phyloP scores from a whole-genome alignment of 2,113 vertebrate species.

The Oceanites oceanicus region DNA sequence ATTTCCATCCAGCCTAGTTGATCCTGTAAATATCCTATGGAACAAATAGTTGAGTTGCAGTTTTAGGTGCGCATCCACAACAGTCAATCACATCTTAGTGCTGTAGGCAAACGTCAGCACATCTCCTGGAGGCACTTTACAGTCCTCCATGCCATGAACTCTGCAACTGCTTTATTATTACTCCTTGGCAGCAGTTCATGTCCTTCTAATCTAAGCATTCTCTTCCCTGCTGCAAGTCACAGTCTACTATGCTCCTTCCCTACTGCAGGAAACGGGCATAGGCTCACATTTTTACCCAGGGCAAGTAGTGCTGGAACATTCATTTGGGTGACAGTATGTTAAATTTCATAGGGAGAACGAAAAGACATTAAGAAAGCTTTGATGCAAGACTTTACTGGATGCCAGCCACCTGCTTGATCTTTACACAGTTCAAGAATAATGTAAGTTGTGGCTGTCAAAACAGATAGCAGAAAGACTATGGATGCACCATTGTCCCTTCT shows the following conservation, averaged over 20 bases:
- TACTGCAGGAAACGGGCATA: not conserved
- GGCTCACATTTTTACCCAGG: not conserved
- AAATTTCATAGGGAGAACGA: not conserved
- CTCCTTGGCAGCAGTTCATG: not conserved
- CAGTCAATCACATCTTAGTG: not conserved
- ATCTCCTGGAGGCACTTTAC: not conserved
- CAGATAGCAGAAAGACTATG: not conserved
- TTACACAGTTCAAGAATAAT: not conserved
- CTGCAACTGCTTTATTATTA: not conserved
- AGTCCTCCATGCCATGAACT: not conserved
- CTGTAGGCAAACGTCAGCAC: not conserved
- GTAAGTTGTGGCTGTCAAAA: not conserved
- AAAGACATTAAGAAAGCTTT: not conserved
- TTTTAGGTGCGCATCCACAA: not conserved
- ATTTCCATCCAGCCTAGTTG: conserved; percentile 93
- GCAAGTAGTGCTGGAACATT: not conserved
- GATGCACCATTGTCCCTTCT: not conserved
- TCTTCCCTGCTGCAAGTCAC: not conserved
- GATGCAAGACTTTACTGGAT: not conserved
- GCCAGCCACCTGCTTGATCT: not conserved
- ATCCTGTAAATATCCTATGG: conserved; percentile 94
- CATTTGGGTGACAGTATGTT: not conserved
- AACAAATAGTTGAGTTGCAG: not conserved
- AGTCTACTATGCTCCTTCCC: not conserved
- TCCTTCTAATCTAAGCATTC: not conserved